Conservation (phyloP, 2,113 vertebrate genomes). For the Pterocles orientalis region DNA sequence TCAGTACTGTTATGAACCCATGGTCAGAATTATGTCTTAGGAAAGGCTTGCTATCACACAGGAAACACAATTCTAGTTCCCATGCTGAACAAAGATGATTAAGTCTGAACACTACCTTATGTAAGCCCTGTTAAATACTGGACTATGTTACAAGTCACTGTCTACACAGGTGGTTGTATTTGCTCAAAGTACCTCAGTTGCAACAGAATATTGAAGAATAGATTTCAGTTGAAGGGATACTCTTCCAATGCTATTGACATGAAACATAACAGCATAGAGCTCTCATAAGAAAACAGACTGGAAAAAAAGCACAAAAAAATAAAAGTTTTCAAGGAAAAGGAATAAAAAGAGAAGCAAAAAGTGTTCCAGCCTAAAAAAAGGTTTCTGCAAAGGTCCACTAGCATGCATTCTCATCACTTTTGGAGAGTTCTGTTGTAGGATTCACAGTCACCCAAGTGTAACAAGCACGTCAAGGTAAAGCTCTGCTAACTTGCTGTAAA, state of each 20-base stretch:
- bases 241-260: neutral
- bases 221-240: neutral
- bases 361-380: neutral
- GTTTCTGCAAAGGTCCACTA: neutral
- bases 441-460: neutral
- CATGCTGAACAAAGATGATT: neutral
- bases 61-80: neutral
- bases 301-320: neutral
- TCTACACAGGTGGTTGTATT: fast-evolving
- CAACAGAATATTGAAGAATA: neutral
- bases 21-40: neutral
- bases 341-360: neutral
- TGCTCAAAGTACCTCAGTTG: neutral
- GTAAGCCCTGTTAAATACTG: neutral
- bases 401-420: neutral
- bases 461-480: neutral
- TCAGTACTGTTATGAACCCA: neutral
- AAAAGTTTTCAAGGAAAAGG: neutral
- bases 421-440: neutral
- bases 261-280: neutral
- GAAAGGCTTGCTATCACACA: neutral
- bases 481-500: neutral
- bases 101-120: neutral
- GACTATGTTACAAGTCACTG: neutral
- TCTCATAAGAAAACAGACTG: neutral